Base-by-base conservation (phyloP, 2,113 vertebrate genomes). In the Dissostichus mawsoni region DNA sequence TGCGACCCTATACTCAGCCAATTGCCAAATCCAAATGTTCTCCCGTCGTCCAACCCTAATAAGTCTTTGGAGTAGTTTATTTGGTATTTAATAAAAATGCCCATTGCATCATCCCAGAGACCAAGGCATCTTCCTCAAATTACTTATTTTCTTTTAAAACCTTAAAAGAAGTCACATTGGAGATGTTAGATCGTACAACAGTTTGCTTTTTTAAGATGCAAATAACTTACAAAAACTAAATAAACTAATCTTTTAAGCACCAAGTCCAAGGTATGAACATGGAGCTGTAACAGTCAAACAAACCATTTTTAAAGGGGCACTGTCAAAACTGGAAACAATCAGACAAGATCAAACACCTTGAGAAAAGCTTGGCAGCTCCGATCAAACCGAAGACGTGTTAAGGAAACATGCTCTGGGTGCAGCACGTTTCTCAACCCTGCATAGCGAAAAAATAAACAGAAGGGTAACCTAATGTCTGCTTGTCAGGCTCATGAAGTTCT, bases 281-380 rank as follows among this genome's bases (percentile, higher is more conserved):
- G 20, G 57, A 73, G 64, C 48, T 36, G 44, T 0, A 56, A 41
- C 16, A 72, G 62, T 63, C 23, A 47, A 47, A 47, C 20, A n/a
- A 13, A 8, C 9, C 33, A 3, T 20, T 52, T 16, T 69, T 48
- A 36, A 82, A 25, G 53, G n/a, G 44, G 4, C 45, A 0, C 11
- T 23, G n/a, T 48, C 76, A 59, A 10, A 86, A 78, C 17, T 48
- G 69, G 36, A 57, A 63, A 78, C 41, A 51, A 51, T 88, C 69
- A 76, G 76, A 84, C 82, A 82, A 71, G 87, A 82, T 61, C 57
- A 23, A 74, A 80, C 85, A 68, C 67, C 70, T 81, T 48, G 57
- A 73, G 70, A 66, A 84, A 80, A 68, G 80, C 55, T 69, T 64
- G 58, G 47, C 78, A 85, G 76, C 78, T 59, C 50, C 14, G 0